Percentiles rank a stretch among this genome's conserved stretches.
phyloP scores from a whole-genome alignment of 2,797 vertebrate genomes.

The Hydrocynus forskahlii region DNA sequence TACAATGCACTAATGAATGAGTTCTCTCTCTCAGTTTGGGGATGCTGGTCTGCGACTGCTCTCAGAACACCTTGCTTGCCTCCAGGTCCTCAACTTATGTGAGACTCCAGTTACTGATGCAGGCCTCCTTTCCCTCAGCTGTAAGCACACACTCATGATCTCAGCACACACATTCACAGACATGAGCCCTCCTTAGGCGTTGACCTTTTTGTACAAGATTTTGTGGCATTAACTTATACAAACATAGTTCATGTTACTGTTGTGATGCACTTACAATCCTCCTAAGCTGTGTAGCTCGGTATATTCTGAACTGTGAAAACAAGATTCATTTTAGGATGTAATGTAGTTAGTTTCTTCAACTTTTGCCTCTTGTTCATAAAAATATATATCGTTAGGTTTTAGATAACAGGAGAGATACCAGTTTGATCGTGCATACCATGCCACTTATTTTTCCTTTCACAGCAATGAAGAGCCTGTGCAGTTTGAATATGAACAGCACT shows the following conservation, averaged over 20 bases:
- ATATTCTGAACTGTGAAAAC: background rate
- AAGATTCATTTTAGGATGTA: no score
- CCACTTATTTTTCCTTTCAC: conserved; percentile 29
- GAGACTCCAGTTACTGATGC: conserved; percentile 97
- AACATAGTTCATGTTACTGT: background rate
- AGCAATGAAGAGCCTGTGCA: conserved; percentile 99
- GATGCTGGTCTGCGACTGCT: conserved; percentile 94
- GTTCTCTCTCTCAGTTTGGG: conserved; percentile 84
- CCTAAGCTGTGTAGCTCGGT: background rate
- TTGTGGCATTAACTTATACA: background rate
- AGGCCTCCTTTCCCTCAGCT: conserved; percentile 94
- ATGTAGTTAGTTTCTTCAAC: no score
- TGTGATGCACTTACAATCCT: no score
- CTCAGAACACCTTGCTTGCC: conserved; percentile 96
- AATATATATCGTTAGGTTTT: background rate
- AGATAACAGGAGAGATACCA: background rate
- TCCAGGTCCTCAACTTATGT: conserved; percentile 97
- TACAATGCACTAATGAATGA: background rate
- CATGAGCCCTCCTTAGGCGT: no score
- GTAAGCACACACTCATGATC: conserved; percentile 77
- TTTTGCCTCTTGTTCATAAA: no score
- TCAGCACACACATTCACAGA: background rate
- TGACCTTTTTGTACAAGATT: background rate
- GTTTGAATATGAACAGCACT: conserved; percentile 99
- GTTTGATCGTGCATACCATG: background rate